Base-by-base conservation (phyloP, 2,888 invertebrate genomes). In the Hetaerina titia region DNA sequence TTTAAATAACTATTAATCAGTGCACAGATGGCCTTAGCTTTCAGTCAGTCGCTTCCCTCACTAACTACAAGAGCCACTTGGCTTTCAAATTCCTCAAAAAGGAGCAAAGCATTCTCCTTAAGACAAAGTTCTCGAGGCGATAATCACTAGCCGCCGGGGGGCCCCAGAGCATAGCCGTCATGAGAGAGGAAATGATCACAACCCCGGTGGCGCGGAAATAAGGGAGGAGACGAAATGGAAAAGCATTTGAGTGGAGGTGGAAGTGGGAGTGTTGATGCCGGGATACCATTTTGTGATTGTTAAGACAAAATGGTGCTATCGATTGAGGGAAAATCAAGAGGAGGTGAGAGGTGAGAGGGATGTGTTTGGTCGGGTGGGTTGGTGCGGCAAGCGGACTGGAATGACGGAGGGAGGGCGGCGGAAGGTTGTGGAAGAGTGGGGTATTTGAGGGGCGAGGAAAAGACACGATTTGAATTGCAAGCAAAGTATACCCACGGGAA, bases 401-500 rank as follows among this genome's bases (percentile, higher is more conserved):
- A 60, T 19, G 90, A 19, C 2, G 31, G 4, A 31, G 31, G 6
- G 5, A 0, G 45, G 57, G 69, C 56, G 69, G 1, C 17, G 17
- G 31, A 63, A 90, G 60, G 25, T 57, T 58, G 25, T n/a, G 19
- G 60, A 57, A 58, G 58, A 90, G 17, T 90, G 25, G 63, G 31
- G 31, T 19, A 31, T 5, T 31, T 31, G 19, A 5, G 90, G 17
- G 90, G n/a, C 25, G 60, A 63, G 63, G 81, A 45, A 45, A 60
- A 22, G 57, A 63, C 11, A 31, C 22, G 13, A 74, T 92, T 69
- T 45, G 74, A 92, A 92, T 92, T 74, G 92, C 92, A 92, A 92
- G 69, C 92, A 92, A 92, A 92, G n/a, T 19, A 45, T 22, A 31
- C 19, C 64, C 69, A 7, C 45, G 19, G 25, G 56, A 92, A 64